Conservation (phyloP, 2,797 vertebrate species). For the Pristis pectinata region DNA sequence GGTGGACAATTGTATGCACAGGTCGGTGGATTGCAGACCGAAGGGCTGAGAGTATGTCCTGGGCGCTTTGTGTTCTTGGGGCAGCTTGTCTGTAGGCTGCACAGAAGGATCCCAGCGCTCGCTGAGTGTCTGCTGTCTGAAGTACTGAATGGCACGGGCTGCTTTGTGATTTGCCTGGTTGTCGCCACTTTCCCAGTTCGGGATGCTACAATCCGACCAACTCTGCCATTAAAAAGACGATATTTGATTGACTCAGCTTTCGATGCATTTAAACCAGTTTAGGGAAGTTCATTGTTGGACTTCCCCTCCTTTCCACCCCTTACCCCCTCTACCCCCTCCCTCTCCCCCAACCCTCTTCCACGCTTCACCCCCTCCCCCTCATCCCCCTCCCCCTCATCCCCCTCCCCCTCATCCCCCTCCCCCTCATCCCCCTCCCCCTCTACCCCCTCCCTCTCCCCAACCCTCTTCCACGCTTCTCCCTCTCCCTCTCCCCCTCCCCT, state of each 20-base stretch:
- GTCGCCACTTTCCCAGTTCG: neutral
- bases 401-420: neutral
- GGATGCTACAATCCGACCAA: neutral
- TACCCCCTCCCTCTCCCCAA: neutral
- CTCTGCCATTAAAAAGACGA: neutral
- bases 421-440: neutral
- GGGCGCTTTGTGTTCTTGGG: neutral
- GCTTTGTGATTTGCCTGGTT: neutral
- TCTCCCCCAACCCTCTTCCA: neutral
- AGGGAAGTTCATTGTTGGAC: neutral
- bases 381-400: no score
- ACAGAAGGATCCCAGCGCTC: neutral
- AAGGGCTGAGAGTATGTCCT: no score
- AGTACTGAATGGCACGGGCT: neutral
- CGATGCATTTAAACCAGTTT: neutral
- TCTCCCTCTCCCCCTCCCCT: neutral
- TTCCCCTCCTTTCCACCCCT: neutral
- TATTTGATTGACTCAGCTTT: neutral
- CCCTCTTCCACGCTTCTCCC: neutral
- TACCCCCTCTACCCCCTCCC: neutral
- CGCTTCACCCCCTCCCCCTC: no score
- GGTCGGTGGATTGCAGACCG: no score
- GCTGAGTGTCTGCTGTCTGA: neutral
- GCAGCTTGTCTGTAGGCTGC: neutral
- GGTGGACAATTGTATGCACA: no score